Percentiles rank a stretch among this genome's conserved stretches.
Evolutionary conservation across 2,797 vertebrate species (phyloP).

Genomic region (Heterohyrax brucei): DNA sequence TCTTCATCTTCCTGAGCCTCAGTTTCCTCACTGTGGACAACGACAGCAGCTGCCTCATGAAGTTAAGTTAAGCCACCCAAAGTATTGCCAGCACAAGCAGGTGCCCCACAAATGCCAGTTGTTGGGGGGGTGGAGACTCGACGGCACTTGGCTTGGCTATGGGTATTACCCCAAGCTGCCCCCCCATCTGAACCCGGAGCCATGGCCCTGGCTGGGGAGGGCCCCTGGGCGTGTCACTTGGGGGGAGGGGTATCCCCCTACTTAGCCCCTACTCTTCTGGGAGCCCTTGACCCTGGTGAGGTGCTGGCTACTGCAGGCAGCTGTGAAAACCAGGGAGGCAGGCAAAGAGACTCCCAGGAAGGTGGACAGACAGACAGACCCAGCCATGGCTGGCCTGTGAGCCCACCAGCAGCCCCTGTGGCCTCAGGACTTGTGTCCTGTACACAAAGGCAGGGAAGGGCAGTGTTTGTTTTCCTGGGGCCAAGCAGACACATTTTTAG

Average conservation of each 20-base stretch:
- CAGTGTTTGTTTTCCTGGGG: conserved; percentile 82
- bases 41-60: accelerated
- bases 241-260: not conserved
- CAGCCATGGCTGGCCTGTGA: conserved; percentile 10
- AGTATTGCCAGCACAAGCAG: not conserved
- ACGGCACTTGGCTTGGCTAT: too few relatives aligned
- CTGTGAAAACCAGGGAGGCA: conserved; percentile 33
- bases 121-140: too few relatives aligned
- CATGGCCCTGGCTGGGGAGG: not conserved
- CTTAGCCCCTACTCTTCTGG: not conserved
- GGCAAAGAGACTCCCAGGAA: conserved; percentile 71
- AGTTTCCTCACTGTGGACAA: not conserved
- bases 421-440: conserved; percentile 46
- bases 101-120: accelerated
- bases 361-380: conserved; percentile 47
- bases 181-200: not conserved
- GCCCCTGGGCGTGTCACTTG: not conserved
- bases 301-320: accelerated
- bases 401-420: not conserved
- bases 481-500: conserved; percentile 79
- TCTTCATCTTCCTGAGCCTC: not conserved
- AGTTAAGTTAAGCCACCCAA: not conserved
- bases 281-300: not conserved
- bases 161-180: not conserved
- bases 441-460: conserved; percentile 78